These are phyloP conservation scores for Pollachius pollachius DNA, from an alignment of 2,113 vertebrate species.

Conservation along the genomic window DNA sequence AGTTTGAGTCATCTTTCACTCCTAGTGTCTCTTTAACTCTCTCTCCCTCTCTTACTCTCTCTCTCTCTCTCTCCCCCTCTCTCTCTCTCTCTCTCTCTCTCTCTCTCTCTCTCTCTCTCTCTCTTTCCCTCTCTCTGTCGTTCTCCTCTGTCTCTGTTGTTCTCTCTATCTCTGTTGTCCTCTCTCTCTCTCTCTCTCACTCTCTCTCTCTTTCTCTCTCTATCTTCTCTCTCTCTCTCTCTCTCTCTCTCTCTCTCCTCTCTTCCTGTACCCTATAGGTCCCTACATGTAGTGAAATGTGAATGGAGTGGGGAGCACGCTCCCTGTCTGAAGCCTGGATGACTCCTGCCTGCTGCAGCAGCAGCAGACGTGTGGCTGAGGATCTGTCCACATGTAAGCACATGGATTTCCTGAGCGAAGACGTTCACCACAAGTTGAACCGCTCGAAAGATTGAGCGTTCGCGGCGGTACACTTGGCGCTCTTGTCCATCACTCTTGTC, in stretches of 20 bases:
- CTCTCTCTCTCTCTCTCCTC: too few relatives aligned
- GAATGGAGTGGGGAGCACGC: too few relatives aligned
- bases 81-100: too few relatives aligned
- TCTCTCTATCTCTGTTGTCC: too few relatives aligned
- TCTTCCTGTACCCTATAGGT: too few relatives aligned
- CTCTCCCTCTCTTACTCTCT: slow-evolving; percentile 1
- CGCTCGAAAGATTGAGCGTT: background rate
- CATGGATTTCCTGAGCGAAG: background rate
- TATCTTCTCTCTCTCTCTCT: too few relatives aligned
- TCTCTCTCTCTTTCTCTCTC: too few relatives aligned
- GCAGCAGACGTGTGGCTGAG: background rate
- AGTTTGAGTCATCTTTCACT: background rate
- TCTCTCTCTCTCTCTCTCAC: too few relatives aligned
- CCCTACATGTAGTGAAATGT: too few relatives aligned
- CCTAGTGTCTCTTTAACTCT: background rate
- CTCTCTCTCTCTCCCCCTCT: background rate
- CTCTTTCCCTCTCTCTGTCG: too few relatives aligned
- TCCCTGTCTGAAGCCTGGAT: too few relatives aligned
- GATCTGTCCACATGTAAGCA: background rate
- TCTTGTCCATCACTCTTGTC: background rate
- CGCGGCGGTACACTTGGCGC: background rate
- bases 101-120: background rate
- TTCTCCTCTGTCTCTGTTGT: background rate
- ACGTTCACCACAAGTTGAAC: slow-evolving; percentile 1
- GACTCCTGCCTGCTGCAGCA: too few relatives aligned